phyloP scores from a whole-genome alignment of 2,888 invertebrate genomes.

The Terebella lapidaria region DNA sequence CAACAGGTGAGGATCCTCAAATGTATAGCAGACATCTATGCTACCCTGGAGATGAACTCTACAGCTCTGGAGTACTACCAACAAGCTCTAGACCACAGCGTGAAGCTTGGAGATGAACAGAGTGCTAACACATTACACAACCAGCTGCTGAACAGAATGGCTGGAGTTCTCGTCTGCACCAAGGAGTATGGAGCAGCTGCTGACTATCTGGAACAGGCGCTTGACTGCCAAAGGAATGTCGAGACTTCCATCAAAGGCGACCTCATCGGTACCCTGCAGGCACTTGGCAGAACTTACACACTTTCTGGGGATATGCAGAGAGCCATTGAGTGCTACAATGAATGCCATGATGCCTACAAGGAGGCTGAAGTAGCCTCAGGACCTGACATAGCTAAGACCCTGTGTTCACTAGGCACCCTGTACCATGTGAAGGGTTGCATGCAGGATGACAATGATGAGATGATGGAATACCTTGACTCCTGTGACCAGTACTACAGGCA shows the following conservation, averaged over 20 bases:
- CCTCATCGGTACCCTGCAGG: slow-evolving; percentile 42
- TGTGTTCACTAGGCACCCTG: slow-evolving; percentile 48
- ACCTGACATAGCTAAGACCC: slow-evolving; percentile 40
- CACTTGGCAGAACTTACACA: slow-evolving; percentile 48
- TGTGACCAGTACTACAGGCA: slow-evolving; percentile 46
- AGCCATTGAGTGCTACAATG: slow-evolving; percentile 48
- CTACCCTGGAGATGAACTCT: slow-evolving; percentile 45
- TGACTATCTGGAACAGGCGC: slow-evolving; percentile 47
- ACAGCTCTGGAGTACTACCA: slow-evolving; percentile 43
- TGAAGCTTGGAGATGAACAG: slow-evolving; percentile 21
- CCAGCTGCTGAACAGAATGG: slow-evolving; percentile 47
- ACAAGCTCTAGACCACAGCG: slow-evolving; percentile 37
- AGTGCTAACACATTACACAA: slow-evolving; percentile 38
- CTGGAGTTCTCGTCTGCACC: slow-evolving; percentile 47
- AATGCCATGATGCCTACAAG: slow-evolving; percentile 43
- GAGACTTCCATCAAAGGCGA: slow-evolving; percentile 50
- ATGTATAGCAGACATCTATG: slow-evolving; percentile 37
- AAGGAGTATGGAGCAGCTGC: slow-evolving; percentile 47
- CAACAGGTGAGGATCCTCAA: slow-evolving; percentile 15
- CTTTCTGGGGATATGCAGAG: slow-evolving; percentile 48
- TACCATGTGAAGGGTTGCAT: slow-evolving; percentile 50
- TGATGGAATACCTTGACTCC: slow-evolving; percentile 37
- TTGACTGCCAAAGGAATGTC: slow-evolving; percentile 44
- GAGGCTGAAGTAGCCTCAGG: slow-evolving; percentile 37
- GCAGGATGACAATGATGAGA: slow-evolving; percentile 39